These are phyloP conservation scores for Isichthys henryi DNA, from an alignment of 2,113 vertebrate species.

Conservation along the genomic window DNA sequence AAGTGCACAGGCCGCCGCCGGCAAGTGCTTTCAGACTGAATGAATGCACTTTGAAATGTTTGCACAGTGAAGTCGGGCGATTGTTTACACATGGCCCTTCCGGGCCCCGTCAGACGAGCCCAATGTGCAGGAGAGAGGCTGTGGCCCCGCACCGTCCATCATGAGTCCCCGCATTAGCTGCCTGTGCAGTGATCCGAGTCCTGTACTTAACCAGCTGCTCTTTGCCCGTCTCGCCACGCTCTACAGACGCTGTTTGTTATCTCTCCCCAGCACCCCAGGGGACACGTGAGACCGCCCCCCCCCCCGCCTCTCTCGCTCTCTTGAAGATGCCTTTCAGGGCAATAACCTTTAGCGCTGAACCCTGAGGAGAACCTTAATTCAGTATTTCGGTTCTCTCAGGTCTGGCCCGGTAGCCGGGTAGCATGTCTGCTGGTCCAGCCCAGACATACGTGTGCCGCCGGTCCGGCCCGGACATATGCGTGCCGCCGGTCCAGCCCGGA, in stretches of 20 bases:
- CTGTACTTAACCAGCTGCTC: not conserved
- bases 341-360: not conserved
- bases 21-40: not conserved
- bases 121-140: not conserved
- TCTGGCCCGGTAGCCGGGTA: not conserved
- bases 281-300: not conserved
- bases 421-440: not conserved
- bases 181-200: not conserved
- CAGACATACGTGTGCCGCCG: too few relatives aligned
- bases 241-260: not conserved
- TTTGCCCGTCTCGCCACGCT: not conserved
- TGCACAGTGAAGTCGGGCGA: too few relatives aligned
- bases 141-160: not conserved
- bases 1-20: not conserved
- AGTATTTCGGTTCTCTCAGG: not conserved
- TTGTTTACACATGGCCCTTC: not conserved
- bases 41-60: slow-evolving; percentile 5
- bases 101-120: not conserved
- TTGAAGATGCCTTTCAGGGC: not conserved
- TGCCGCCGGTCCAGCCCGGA: not conserved
- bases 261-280: not conserved
- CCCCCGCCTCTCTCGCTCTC: not conserved
- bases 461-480: not conserved
- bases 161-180: not conserved
- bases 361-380: not conserved